Base-by-base conservation (phyloP, 2,888 invertebrate genomes). In the Eristalis intricaria region DNA sequence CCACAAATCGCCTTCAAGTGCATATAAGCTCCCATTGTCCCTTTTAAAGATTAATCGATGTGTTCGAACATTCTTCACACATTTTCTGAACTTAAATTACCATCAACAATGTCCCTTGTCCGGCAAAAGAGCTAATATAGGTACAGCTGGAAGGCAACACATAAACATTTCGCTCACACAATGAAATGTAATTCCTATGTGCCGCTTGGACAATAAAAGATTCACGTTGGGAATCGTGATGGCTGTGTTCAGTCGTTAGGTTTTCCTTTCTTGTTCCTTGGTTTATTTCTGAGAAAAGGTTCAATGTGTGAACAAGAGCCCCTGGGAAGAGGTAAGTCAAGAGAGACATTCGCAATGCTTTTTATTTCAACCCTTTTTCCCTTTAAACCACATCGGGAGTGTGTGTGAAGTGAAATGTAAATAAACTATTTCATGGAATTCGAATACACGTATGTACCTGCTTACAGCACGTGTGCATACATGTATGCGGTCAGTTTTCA, bases 21-120 rank as follows among this genome's bases (percentile, higher is more conserved):
- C 64, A 70, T 43, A 77, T 70, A 29, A 56, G 63, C 63, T 19
- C 43, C 69, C 22, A 63, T 77, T 56, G 77, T 77, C 69, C 69
- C 19, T 38, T 70, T 69, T n/a, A 64, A 64, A 70, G 69, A 77
- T 70, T 70, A 56, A 63, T 77, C 26, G 73, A 22, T 43, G 8
- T 40, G 32, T 60, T 23, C n/a, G 76, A 23, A 22, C 23, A 69
- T 50, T 35, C 76, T 50, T 60, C 43, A 71, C 58, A 60, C 38
- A 78, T 74, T 69, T 60, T 69, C 58, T 50, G 64, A 58, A 66
- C 64, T 71, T 75, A 66, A 84, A 75, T 79, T 84, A 70, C 84
- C 79, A 32, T 79, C 65, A 61, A 79, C 58, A 69, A 73, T 43
- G 58, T 73, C 69, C 78, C 71, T 71, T 63, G 60, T 65, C 56